phyloP scores from a whole-genome alignment of 2,113 vertebrate genomes.

The Phocoena phocoena region DNA sequence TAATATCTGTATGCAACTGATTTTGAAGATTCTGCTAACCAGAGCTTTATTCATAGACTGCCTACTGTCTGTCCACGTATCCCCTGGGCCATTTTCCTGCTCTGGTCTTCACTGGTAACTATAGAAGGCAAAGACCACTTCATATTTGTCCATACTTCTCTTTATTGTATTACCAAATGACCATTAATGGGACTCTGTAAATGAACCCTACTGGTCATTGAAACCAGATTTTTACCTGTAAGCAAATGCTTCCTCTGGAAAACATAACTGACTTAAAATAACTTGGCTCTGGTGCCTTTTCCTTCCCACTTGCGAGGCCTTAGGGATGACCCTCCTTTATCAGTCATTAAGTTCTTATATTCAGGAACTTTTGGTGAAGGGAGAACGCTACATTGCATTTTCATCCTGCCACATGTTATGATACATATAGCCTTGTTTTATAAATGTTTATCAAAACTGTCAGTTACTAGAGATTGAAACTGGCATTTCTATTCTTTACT shows the following conservation, averaged over 20 bases:
- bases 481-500: slow-evolving; percentile 75
- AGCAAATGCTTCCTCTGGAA: neutral
- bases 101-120: neutral
- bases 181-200: neutral
- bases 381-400: neutral
- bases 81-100: neutral
- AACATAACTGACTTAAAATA: neutral
- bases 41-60: neutral
- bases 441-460: slow-evolving; percentile 80
- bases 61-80: neutral
- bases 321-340: neutral
- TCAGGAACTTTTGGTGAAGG: slow-evolving; percentile 26
- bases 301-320: neutral
- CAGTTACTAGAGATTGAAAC: slow-evolving; percentile 72
- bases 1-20: neutral
- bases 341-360: neutral
- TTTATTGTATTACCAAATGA: neutral
- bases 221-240: neutral
- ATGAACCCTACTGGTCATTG: neutral
- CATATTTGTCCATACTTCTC: neutral
- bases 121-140: neutral
- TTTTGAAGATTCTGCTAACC: neutral
- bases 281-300: neutral
- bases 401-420: slow-evolving; percentile 65
- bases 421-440: slow-evolving; percentile 76